Evolutionary conservation across 2,888 invertebrate genomes (phyloP), one percentile per base, ranked within the genome.

Genomic region (Ichneumoninae sp.): DNA sequence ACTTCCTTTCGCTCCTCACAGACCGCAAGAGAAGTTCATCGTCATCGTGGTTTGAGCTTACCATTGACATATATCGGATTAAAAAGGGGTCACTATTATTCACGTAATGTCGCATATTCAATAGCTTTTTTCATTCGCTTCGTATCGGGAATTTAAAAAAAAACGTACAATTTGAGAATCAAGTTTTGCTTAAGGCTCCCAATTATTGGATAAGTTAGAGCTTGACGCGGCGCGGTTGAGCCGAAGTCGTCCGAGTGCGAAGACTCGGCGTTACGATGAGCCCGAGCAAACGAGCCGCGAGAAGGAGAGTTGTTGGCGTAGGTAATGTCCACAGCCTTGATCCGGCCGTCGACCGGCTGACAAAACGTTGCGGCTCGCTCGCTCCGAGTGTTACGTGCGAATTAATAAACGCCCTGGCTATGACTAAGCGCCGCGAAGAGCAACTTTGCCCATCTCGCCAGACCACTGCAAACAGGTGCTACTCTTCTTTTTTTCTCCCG

Each of bases 241-340:
- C 36, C 13, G 36, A 36, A 30, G 26, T 63, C 50, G 75, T 65
- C 16, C 13, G 47, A 65, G 63, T 50, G 65, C 75, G 47, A 52
- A 30, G 65, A 63, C 10, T 33, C 50, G 10, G 19, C 33, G n/a
- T 63, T 44, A 47, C 26, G 57, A 57, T 26, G 44, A 44, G 26
- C 40, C 73, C 7, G 8, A 13, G 74, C 10, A 65, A 74, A 74
- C 74, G 63, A 63, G 47, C 30, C 63, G 47, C 19, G 26, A 30
- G 75, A 75, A 65, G 26, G 65, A 70, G 22, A 8, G 19, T 54
- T 77, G 77, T 81, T 74, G 69, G 52, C 33, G 70, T 65, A 75
- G 83, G 75, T 76, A 57, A 83, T 79, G 80, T 73, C 74, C 65
- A 65, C 71, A 79, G 68, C 81, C 81, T 84, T 84, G 76, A 78